Evolutionary conservation across 2,113 vertebrate genomes (phyloP), one percentile per base, ranked within the genome.

Genomic region (Rhinolophus ferrumequinum): DNA sequence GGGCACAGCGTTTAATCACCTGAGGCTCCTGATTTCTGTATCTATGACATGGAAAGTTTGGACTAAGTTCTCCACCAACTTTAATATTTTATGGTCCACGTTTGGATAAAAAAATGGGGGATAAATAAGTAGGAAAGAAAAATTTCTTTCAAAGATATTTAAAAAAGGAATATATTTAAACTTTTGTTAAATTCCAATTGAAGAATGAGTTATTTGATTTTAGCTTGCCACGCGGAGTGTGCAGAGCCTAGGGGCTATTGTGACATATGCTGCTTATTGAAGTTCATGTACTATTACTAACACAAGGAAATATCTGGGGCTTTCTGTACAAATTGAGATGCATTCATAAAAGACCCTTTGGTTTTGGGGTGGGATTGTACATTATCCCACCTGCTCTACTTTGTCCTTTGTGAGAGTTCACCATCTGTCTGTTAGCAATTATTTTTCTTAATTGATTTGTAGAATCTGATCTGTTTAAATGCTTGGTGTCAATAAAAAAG

Each of bases 371-470:
- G 12, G 28, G 7, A 9, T 24, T 72, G 26, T 41, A 13, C 30
- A n/a, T 70, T 66, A 28, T 56, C 21, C 44, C 15, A 10, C 33
- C 26, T 66, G 28, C 41, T 88, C 35, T 33, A 16, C 38, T 95
- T 70, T 86, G 21, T 81, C 47, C n/a, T 81, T 56, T 81, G 18
- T 89, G 35, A 90, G 69, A 41, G 18, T 62, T 89, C 69, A 54
- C 41, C 58, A 58, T 92, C 82, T 89, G 66, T 83, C 76, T 92
- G 38, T 80, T 90, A 90, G 30, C 64, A 84, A 38, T 90, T 89
- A 87, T 75, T 90, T 94, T 95, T 83, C 41, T 69, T 87, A 89
- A 92, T 87, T 70, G 66, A 88, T 54, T 76, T 33, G 62, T 84
- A 90, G 11, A 89, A 70, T 62, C 28, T 62, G 6, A 76, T 93